Percentiles rank a stretch among this genome's conserved stretches.
These are phyloP conservation scores for Siniperca chuatsi DNA, from an alignment of 2,113 vertebrate species.

Conservation along the genomic window DNA sequence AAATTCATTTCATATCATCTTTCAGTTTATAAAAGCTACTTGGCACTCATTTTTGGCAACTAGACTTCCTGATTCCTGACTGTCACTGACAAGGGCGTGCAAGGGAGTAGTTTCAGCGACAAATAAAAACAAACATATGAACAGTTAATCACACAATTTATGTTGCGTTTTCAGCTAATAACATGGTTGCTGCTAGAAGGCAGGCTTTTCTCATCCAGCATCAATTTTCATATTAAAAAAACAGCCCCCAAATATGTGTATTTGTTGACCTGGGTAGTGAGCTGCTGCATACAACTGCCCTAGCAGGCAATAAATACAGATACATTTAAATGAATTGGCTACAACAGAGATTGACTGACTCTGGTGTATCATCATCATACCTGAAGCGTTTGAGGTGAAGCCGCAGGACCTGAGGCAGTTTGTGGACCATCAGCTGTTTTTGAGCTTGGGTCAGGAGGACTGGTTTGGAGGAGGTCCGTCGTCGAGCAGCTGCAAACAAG, in stretches of 20 bases:
- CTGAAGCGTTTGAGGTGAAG: conserved; percentile 99
- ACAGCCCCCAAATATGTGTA: not conserved
- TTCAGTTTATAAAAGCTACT: not conserved
- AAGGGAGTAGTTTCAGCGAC: not conserved
- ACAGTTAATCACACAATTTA: not conserved
- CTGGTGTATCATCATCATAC: conserved; percentile 76
- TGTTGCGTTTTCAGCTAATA: not conserved
- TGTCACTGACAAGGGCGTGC: not conserved
- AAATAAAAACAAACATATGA: not conserved
- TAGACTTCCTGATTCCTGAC: not conserved
- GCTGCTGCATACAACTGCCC: not conserved
- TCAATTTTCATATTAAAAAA: not conserved
- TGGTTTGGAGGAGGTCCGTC: conserved; percentile 94
- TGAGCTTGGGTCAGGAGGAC: conserved; percentile 94
- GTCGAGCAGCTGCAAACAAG: conserved; percentile 87
- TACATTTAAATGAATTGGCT: too few relatives aligned
- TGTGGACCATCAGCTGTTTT: conserved; percentile 98
- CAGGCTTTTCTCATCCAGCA: not conserved
- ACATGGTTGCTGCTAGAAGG: not conserved
- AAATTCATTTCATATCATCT: not conserved
- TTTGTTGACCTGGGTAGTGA: not conserved
- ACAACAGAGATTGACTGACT: not conserved
- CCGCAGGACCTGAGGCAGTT: conserved; percentile 98
- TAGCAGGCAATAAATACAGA: not conserved
- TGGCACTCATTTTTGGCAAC: not conserved